Conservation (phyloP, 2,113 vertebrate species). For the Egretta garzetta region DNA sequence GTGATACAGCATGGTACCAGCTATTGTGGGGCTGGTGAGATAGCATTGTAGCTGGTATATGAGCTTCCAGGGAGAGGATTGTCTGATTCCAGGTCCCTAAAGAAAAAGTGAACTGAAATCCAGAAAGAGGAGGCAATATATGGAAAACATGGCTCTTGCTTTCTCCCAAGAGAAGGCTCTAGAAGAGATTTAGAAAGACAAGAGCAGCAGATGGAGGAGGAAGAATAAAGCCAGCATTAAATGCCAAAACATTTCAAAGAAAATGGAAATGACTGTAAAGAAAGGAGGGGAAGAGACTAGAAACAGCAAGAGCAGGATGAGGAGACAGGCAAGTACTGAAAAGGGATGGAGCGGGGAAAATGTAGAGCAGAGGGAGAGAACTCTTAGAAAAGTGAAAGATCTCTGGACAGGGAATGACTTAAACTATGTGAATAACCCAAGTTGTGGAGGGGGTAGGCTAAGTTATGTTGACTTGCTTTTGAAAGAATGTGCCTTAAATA, state of each 20-base stretch:
- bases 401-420: neutral
- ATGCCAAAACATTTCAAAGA: constrained; percentile 66
- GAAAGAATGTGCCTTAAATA: neutral
- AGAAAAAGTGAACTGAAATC: neutral
- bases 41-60: neutral
- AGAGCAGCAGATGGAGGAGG: constrained; percentile 65
- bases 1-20: neutral
- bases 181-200: constrained; percentile 67
- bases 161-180: constrained; percentile 28
- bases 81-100: neutral
- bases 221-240: constrained; percentile 64
- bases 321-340: neutral
- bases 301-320: neutral
- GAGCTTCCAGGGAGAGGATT: neutral
- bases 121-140: neutral
- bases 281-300: constrained; percentile 27
- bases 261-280: constrained; percentile 67
- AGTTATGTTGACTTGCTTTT: neutral
- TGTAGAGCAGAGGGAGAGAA: neutral
- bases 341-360: neutral
- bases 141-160: neutral
- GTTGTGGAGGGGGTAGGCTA: neutral
- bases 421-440: neutral
- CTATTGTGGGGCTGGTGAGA: neutral
- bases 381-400: neutral